Evolutionary conservation across 2,888 invertebrate species (phyloP), one percentile per base, ranked within the genome.

Genomic region (Lochmaea capreae): DNA sequence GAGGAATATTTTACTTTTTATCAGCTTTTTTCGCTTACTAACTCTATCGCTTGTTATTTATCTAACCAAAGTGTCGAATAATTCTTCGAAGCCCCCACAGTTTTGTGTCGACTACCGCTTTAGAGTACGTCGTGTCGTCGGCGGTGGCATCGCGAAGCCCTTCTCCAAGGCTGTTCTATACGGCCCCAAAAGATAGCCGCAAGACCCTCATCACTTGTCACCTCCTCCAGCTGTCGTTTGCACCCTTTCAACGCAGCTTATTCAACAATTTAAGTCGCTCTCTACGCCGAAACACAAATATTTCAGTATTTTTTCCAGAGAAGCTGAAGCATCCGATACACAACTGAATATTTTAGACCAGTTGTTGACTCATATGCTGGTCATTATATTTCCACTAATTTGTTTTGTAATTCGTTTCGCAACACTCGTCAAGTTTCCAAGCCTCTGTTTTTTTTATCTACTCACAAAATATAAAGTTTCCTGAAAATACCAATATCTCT

Each of bases 131-230:
- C 42, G 62, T 43, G 18, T 18, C 43, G 62, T 42, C 62, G 62
- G 14, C 61, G 33, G 61, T 33, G 61, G 61, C 33, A 39, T 61
- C 26, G 33, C 26, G n/a, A 16, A 62, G 43, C 62, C 43, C 62
- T 63, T 63, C 43, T 43, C 43, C 42, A 63, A 18, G 18, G 42
- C 43, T 18, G n/a, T 18, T 54, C 18, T 63, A 43, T 63, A 63
- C 43, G 62, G 43, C 42, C 39, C 62, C 43, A 43, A 57, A 71
- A 71, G 71, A 71, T 65, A 65, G 57, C 65, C 71, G 71, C 65
- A 65, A 65, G 71, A 71, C 71, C 71, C 71, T 71, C 65, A 71
- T 71, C 71, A 71, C 42, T 71, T 71, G 71, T 71, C 71, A 71
- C 65, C 71, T 58, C 65, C 65, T 71, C 58, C 33, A 22, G 65